phyloP scores from a whole-genome alignment of 2,888 invertebrate genomes.

The Yponomeuta sedellus region DNA sequence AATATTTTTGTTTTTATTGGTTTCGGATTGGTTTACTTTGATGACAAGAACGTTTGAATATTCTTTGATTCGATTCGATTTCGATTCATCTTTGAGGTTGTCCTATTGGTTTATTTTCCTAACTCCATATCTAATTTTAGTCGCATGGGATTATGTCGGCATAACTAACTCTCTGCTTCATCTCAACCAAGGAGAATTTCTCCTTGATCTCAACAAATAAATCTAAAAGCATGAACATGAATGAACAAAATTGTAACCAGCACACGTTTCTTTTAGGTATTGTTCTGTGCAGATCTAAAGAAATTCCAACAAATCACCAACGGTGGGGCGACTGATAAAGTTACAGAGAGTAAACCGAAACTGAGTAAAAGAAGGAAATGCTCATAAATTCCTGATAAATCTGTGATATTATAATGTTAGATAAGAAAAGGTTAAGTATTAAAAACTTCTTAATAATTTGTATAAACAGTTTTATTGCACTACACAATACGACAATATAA shows the following conservation, averaged over 20 bases:
- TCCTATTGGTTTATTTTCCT: too few species aligned
- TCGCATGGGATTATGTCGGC: too few species aligned
- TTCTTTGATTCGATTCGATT: too few species aligned
- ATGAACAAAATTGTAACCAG: background rate
- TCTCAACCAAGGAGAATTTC: too few species aligned
- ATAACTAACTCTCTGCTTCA: background rate
- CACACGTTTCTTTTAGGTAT: slow-evolving; percentile 6
- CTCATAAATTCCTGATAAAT: slow-evolving; percentile 7
- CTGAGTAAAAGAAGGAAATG: slow-evolving; percentile 24
- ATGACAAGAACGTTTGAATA: too few species aligned
- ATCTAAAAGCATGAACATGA: background rate
- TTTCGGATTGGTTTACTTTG: too few species aligned
- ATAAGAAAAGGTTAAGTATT: background rate
- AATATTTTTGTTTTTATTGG: too few species aligned
- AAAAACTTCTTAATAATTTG: slow-evolving; percentile 1
- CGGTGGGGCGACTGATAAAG: slow-evolving; percentile 27
- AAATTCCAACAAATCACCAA: slow-evolving; percentile 75
- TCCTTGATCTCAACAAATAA: too few species aligned
- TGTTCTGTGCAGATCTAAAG: slow-evolving; percentile 86
- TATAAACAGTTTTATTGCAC: background rate
- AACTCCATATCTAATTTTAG: too few species aligned
- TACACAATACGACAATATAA: slow-evolving; percentile 5
- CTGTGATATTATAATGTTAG: slow-evolving; percentile 21
- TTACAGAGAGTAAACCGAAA: slow-evolving; percentile 67
- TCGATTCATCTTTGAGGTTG: too few species aligned